A percentile compares a stretch with the other conserved stretches of the same genome.
phyloP scores from a whole-genome alignment of 64 coral and sea anemone genomes.

The Montipora efflorescens region DNA sequence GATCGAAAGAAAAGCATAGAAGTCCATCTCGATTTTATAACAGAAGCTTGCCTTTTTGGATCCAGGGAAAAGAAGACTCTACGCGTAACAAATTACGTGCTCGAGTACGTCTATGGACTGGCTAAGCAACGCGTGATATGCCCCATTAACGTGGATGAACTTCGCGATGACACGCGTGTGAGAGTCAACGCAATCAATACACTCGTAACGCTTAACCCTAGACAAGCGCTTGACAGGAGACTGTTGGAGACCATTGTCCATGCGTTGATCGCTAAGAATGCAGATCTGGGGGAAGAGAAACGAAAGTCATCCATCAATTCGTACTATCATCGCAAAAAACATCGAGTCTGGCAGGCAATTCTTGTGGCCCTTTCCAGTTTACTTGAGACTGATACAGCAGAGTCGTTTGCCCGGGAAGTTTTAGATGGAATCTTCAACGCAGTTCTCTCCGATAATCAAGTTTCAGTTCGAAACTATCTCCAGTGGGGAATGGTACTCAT shows the following conservation, averaged over 20 bases:
- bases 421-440: conserved; percentile 61
- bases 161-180: conserved; percentile 69
- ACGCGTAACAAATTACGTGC: conserved; percentile 55
- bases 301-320: conserved; percentile 77
- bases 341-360: conserved; percentile 81
- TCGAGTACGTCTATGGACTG: conserved; percentile 68
- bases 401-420: conserved; percentile 45
- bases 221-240: background rate
- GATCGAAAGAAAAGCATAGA: conserved; percentile 18
- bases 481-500: conserved; percentile 74
- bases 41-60: conserved; percentile 74
- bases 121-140: conserved; percentile 45
- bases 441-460: conserved; percentile 72
- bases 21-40: conserved; percentile 57
- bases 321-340: conserved; percentile 74
- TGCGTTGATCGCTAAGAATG: conserved; percentile 58
- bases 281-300: conserved; percentile 51
- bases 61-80: conserved; percentile 61
- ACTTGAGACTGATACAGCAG: conserved; percentile 6
- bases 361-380: conserved; percentile 60
- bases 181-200: conserved; percentile 84
- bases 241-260: conserved; percentile 61
- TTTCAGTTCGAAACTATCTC: conserved; percentile 84
- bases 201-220: conserved; percentile 63
- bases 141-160: conserved; percentile 38